Conservation (phyloP, 1,140 invertebrate genomes). For the Homalodisca vitripennis region DNA sequence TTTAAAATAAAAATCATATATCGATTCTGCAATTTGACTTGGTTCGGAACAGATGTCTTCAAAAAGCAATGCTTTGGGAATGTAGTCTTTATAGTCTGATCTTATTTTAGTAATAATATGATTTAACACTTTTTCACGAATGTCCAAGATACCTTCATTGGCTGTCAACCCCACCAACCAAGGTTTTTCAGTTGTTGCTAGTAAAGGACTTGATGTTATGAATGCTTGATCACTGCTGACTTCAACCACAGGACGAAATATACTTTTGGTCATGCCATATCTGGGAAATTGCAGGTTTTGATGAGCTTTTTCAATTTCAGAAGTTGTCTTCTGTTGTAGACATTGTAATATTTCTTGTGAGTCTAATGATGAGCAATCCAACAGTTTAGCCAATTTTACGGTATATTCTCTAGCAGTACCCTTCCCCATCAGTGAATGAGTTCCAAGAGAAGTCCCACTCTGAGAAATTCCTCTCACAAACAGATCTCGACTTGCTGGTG, state of each 20-base stretch:
- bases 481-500: conserved; percentile 7
- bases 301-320: background rate
- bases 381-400: background rate
- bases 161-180: background rate
- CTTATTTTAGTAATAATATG: background rate
- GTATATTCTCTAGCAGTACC: background rate
- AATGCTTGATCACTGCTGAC: background rate
- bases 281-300: background rate
- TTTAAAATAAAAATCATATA: conserved; percentile 11
- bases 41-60: background rate
- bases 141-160: background rate
- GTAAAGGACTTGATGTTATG: background rate
- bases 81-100: background rate
- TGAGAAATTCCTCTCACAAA: conserved; percentile 29
- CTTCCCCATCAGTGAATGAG: background rate
- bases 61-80: background rate
- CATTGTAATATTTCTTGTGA: background rate
- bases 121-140: background rate
- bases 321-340: background rate
- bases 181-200: background rate
- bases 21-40: background rate
- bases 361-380: background rate
- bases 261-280: background rate
- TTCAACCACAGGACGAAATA: background rate
- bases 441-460: conserved; percentile 41